Base-by-base conservation (phyloP, 2,113 vertebrate genomes). In the Gnathonemus longibarbis region DNA sequence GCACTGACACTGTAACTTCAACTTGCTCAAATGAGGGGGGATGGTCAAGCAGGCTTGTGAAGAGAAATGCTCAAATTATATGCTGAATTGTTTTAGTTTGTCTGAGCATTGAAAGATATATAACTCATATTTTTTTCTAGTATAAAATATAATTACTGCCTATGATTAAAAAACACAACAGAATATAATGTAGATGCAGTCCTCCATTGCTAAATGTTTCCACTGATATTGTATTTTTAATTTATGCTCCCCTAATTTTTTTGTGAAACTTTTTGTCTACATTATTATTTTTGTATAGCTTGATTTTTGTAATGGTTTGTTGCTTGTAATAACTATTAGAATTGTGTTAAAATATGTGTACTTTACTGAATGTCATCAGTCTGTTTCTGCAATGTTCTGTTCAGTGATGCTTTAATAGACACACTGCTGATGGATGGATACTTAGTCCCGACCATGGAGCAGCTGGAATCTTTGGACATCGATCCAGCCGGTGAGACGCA, bases 341-440 rank as follows among this genome's bases (percentile, higher is more conserved):
- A 80, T 42, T 21, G 58, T 80, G 35, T 77, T 77, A 35, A 77
- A 17, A 39, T 77, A 39, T 17, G 31, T 35, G 35, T 17, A 39
- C 70, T 15, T 77, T 31, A 77, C 70, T 17, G 10, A 66, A 39
- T 5, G 1, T 19, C 15, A 84, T 84, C 39, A 42, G 35, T 66
- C 24, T 35, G 62, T 27, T 53, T 87, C 46, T 77, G 50, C 58
- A 70, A 39, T 35, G 19, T 48, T 77, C 35, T 46, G 52, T 88
- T 50, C 88, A 96, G 96, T 91, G 96, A 95, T 5, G 24, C 95
- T 89, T 93, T 99, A 89, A 91, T 96, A 31, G 96, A 97, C 62
- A 95, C 94, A 88, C 92, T 99, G 92, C 86, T 99, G 50, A 95
- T 96, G 80, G 97, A 99, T 6, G 98, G 98, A 31, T 98, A 98